Evolutionary conservation across 2,797 vertebrate species (phyloP), one percentile per base, ranked within the genome.

Genomic region (Chelon auratus): DNA sequence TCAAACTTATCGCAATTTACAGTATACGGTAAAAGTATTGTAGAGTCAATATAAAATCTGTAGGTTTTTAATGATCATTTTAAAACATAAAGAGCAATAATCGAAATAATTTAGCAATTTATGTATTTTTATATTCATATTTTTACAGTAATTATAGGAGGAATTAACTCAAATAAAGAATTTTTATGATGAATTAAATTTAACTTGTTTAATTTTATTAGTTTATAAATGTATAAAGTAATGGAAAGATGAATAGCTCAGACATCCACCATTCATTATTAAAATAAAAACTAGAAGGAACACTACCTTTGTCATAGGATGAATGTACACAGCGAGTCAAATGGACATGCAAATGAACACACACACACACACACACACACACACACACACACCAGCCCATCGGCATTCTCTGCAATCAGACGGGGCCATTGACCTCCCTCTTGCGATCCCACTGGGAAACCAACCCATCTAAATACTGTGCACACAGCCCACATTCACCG

Each of bases 381-480:
- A 17, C 14, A 43, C 57, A 67, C 72, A 75, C 50, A 67, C 48
- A 62, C 53, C 39, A 66, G 66, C 62, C 67, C 17, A 71, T 26
- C 10, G 13, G 60, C 59, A 43, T 51, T 66, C 69, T 80, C 62
- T 75, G 78, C 83, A 78, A 74, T 85, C 61, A 82, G 60, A 11
- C 51, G 40, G 52, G 43, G 30, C 64, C 64, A 22, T 33, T 83
- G 77, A 85, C 83, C 81, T 75, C 70, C 72, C 67, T 82, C 67
- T 51, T 69, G 42, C 66, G 62, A 78, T 82, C 65, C 55, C 6
- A 33, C 59, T 50, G 58, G 67, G 67, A 83, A 68, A 68, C 55
- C 56, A 66, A 75, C 69, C 71, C 64, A 75, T 77, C 58, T 69
- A 82, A 86, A 81, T 68, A 70, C 68, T 50, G 56, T 52, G 55